A percentile compares a stretch with the other conserved stretches of the same genome.
These are phyloP conservation scores for Agonum fuliginosum DNA, from an alignment of 2,888 invertebrate genomes.

Conservation along the genomic window DNA sequence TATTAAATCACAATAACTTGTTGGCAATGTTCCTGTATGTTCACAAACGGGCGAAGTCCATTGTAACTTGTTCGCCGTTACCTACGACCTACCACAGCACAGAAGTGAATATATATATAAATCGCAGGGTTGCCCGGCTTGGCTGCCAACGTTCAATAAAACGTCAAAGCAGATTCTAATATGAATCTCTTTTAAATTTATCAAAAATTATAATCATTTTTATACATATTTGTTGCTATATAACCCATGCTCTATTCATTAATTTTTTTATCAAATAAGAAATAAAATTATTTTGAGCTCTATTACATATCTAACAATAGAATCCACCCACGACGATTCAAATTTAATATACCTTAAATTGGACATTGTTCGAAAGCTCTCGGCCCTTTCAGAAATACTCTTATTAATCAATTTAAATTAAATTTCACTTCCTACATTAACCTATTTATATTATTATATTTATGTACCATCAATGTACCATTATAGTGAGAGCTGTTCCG, in stretches of 20 bases:
- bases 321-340: not conserved
- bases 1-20: conserved; percentile 54
- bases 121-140: conserved; percentile 24
- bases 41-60: conserved; percentile 59
- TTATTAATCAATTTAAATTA: too few relatives aligned
- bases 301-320: not conserved
- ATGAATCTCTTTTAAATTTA: not conserved
- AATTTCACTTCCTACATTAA: too few relatives aligned
- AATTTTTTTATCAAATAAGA: not conserved
- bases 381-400: too few relatives aligned
- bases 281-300: not conserved
- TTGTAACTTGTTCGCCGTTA: conserved; percentile 21
- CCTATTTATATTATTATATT: too few relatives aligned
- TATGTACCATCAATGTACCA: too few relatives aligned
- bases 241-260: too few relatives aligned
- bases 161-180: not conserved
- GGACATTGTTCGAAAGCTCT: too few relatives aligned
- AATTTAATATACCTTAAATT: not conserved
- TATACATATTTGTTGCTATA: too few relatives aligned
- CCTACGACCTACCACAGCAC: not conserved
- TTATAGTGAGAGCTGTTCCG: too few relatives aligned
- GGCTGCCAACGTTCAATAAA: not conserved
- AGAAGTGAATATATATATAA: conserved; percentile 42
- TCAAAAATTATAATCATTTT: too few relatives aligned
- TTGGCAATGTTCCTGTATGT: conserved; percentile 47